Percentiles rank a stretch among this genome's conserved stretches.
phyloP scores from a whole-genome alignment of 2,113 vertebrate species.

The Pseudonaja textilis region DNA sequence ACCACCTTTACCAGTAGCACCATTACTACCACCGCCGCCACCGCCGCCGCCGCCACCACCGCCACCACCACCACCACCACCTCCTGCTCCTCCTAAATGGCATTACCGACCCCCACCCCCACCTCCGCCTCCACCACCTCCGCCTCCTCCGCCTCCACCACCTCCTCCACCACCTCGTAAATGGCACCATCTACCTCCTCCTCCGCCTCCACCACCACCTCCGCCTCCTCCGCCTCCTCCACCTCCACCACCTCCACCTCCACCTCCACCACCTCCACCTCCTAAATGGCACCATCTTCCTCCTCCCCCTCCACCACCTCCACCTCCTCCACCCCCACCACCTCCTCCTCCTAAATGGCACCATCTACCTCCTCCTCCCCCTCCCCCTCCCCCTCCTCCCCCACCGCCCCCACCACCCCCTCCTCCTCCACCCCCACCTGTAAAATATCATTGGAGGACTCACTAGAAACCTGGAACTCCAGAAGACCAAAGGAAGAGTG shows the following conservation, averaged over 20 bases:
- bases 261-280: neutral
- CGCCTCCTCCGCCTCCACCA: fast-evolving
- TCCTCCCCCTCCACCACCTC: no score
- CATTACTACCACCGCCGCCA: fast-evolving
- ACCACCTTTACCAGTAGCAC: neutral
- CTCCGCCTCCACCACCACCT: fast-evolving
- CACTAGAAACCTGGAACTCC: neutral
- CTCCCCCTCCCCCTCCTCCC: fast-evolving
- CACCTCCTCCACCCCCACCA: neutral
- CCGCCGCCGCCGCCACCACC: fast-evolving
- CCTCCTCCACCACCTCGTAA: neutral
- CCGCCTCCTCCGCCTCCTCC: neutral
- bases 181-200: neutral
- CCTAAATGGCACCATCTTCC: neutral
- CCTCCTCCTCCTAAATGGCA: neutral
- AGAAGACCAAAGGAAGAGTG: neutral
- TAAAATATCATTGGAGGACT: neutral
- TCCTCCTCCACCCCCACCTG: neutral
- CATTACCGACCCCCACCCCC: neutral
- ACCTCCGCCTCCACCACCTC: fast-evolving
- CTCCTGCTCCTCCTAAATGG: neutral
- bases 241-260: neutral
- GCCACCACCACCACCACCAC: fast-evolving
- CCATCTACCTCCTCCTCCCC: neutral
- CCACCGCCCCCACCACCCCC: neutral